Evolutionary conservation across 2,113 vertebrate genomes (phyloP).

Genomic region (Channa maculata): DNA sequence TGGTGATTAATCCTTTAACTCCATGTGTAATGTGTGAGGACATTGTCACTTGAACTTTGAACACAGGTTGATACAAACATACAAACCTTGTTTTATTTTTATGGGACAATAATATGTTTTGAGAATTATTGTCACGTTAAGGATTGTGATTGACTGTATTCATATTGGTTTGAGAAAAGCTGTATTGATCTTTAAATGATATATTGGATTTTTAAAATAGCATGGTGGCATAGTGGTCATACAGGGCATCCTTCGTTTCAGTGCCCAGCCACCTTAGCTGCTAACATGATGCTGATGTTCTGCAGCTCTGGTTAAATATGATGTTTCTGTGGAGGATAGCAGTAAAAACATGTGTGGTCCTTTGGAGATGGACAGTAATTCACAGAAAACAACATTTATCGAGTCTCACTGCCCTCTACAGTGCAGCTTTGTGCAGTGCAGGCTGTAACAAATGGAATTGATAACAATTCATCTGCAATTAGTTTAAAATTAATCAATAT

Average conservation of each 20-base stretch:
- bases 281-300: neutral
- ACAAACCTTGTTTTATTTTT: too few relatives aligned
- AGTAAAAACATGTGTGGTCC: too few relatives aligned
- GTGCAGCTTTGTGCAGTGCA: too few relatives aligned
- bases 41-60: neutral
- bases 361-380: too few relatives aligned
- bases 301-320: too few relatives aligned
- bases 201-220: slow-evolving; percentile 14
- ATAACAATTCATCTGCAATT: too few relatives aligned
- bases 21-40: neutral
- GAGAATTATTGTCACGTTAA: neutral
- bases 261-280: neutral
- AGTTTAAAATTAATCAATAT: too few relatives aligned
- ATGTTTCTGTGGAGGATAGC: too few relatives aligned
- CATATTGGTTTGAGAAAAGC: neutral
- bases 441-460: too few relatives aligned
- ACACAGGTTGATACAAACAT: neutral
- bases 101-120: neutral
- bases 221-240: neutral
- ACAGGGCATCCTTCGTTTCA: slow-evolving; percentile 4
- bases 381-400: too few relatives aligned
- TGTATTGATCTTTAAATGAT: slow-evolving; percentile 25
- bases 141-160: neutral
- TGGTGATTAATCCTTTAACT: neutral
- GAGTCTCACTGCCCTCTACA: too few relatives aligned